These are phyloP conservation scores for Acronicta psi DNA, from an alignment of 2,888 invertebrate species.

Conservation along the genomic window DNA sequence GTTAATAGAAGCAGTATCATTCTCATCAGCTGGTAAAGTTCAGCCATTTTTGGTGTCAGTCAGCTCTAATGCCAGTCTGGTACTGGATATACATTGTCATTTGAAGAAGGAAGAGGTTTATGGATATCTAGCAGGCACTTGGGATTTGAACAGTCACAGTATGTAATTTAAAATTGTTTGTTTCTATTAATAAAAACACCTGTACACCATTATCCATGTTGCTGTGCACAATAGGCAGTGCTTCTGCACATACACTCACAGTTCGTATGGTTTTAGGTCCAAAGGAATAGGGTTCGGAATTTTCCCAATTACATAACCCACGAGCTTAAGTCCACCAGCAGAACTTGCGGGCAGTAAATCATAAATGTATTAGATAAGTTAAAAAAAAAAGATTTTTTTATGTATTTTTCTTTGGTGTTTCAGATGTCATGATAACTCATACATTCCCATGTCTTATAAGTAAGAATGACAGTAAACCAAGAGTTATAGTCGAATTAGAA, in stretches of 20 bases:
- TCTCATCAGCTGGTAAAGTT: slow-evolving; percentile 95
- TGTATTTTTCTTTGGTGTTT: slow-evolving; percentile 43
- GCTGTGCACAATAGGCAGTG: no score
- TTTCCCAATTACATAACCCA: no score
- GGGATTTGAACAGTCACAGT: slow-evolving; percentile 98
- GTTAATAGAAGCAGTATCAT: slow-evolving; percentile 96
- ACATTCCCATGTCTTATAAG: slow-evolving; percentile 96
- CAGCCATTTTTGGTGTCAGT: slow-evolving; percentile 97
- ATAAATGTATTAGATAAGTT: no score
- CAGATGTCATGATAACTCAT: slow-evolving; percentile 95
- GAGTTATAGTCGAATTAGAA: slow-evolving; percentile 93
- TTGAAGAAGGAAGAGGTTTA: slow-evolving; percentile 97
- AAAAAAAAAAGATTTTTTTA: no score
- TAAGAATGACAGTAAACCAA: slow-evolving; percentile 93
- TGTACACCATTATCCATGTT: no score
- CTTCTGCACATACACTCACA: no score
- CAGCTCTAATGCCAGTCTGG: slow-evolving; percentile 95
- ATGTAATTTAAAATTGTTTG: slow-evolving; percentile 76
- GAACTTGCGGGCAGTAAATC: no score
- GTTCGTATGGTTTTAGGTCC: no score
- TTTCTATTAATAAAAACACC: no score
- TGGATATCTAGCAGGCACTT: slow-evolving; percentile 98
- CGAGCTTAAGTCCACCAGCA: no score
- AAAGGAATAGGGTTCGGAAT: no score
- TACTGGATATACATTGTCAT: slow-evolving; percentile 98